phyloP scores from a whole-genome alignment of 2,797 vertebrate species.

The Gouania willdenowi region DNA sequence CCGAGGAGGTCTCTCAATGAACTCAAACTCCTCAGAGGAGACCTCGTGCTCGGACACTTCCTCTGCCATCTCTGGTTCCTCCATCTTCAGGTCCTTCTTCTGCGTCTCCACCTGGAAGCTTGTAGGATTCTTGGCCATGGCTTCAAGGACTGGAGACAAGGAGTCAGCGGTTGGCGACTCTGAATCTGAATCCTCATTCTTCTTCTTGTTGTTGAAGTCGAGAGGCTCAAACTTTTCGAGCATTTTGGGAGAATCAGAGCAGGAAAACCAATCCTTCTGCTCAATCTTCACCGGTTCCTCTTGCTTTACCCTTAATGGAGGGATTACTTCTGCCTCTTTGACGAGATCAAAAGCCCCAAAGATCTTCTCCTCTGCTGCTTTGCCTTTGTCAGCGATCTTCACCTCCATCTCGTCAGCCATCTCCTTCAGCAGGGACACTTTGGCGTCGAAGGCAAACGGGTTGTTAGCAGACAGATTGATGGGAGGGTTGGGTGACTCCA shows the following conservation, averaged over 20 bases:
- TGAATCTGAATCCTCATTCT: constrained; percentile 69
- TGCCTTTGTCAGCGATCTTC: constrained; percentile 46
- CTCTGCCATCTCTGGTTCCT: constrained; percentile 62
- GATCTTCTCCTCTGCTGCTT: constrained; percentile 67
- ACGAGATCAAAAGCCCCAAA: constrained; percentile 90
- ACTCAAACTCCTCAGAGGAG: constrained; percentile 80
- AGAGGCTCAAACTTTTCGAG: constrained; percentile 60
- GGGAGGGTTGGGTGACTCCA: constrained; percentile 73
- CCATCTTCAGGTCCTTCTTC: constrained; percentile 45
- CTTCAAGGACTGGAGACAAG: constrained; percentile 75
- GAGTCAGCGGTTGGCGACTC: constrained; percentile 77
- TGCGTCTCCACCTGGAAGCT: constrained; percentile 69
- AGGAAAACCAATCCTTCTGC: constrained; percentile 69
- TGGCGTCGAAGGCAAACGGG: constrained; percentile 81
- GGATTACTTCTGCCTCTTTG: constrained; percentile 78
- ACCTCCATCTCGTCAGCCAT: constrained; percentile 68
- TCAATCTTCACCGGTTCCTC: constrained; percentile 56
- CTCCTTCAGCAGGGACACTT: constrained; percentile 75
- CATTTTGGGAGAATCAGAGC: constrained; percentile 49
- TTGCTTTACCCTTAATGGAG: constrained; percentile 43
- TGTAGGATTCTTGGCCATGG: constrained; percentile 71
- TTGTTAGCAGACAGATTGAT: constrained; percentile 78
- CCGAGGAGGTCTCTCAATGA: constrained; percentile 73
- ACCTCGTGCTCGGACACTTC: constrained; percentile 75
- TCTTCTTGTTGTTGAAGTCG: constrained; percentile 55